Percentiles rank a stretch among this genome's conserved stretches.
Evolutionary conservation across 2,113 vertebrate genomes (phyloP).

Genomic region (Chascanopsetta lugubris): DNA sequence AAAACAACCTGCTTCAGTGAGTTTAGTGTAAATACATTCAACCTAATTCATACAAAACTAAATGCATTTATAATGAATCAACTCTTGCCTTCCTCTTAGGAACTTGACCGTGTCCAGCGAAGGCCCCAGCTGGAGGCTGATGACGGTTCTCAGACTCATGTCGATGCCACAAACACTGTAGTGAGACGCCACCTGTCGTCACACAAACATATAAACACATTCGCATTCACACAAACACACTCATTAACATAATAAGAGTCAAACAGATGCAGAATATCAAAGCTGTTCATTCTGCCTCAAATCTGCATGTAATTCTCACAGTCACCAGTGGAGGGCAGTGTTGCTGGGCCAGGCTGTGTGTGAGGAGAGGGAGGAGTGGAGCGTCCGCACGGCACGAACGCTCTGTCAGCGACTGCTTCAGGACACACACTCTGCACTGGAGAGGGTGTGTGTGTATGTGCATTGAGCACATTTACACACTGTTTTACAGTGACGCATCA

Average conservation of each 20-base stretch:
- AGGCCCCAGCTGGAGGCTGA: constrained; percentile 91
- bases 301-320: constrained; percentile 65
- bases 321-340: constrained; percentile 85
- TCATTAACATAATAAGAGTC: no score
- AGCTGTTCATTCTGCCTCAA: not conserved
- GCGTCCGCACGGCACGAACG: constrained; percentile 70
- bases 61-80: not conserved
- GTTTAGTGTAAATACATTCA: no score
- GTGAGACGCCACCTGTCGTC: no score
- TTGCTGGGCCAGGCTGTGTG: constrained; percentile 86
- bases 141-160: constrained; percentile 86
- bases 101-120: constrained; percentile 85
- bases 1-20: constrained; percentile 85
- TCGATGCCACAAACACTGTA: constrained; percentile 83
- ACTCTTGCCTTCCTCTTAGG: constrained; percentile 63
- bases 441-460: constrained; percentile 75
- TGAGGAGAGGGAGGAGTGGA: constrained; percentile 79
- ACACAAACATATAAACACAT: not conserved
- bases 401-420: constrained; percentile 82
- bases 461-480: not conserved
- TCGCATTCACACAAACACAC: not conserved
- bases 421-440: constrained; percentile 76
- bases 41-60: not conserved
- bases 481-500: not conserved
- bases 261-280: no score